These are phyloP conservation scores for Teleiodes luculella DNA, from an alignment of 2,888 invertebrate species.

Conservation along the genomic window DNA sequence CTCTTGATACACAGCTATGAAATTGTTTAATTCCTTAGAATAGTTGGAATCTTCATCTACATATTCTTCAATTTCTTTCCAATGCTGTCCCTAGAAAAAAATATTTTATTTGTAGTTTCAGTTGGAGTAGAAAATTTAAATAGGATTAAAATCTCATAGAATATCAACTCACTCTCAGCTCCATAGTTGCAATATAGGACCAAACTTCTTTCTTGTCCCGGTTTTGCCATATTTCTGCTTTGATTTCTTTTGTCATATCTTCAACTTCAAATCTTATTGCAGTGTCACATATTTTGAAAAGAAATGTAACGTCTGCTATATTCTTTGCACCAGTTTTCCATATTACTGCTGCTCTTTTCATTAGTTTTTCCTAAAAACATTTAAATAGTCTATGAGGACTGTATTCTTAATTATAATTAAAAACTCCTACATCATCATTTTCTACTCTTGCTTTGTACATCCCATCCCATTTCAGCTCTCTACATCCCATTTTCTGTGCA, in stretches of 20 bases:
- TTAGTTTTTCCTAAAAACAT: constrained; percentile 58
- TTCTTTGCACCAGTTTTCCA: constrained; percentile 80
- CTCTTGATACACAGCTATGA: constrained; percentile 60
- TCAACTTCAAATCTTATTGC: constrained; percentile 79
- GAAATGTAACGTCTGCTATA: constrained; percentile 74
- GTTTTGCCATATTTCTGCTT: constrained; percentile 59
- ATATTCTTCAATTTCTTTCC: constrained; percentile 60
- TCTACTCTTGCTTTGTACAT: too few species aligned
- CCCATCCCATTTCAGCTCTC: too few species aligned
- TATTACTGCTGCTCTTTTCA: constrained; percentile 79
- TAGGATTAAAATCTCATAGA: too few species aligned
- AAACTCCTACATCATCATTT: too few species aligned
- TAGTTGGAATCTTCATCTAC: constrained; percentile 42
- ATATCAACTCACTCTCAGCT: constrained; percentile 63
- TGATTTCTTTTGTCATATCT: constrained; percentile 65
- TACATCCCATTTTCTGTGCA: too few species aligned
- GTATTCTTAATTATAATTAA: too few species aligned
- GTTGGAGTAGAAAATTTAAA: too few species aligned
- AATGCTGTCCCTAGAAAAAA: constrained; percentile 55
- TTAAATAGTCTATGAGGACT: neutral
- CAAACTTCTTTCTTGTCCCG: constrained; percentile 55
- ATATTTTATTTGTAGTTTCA: neutral
- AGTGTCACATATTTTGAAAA: constrained; percentile 80
- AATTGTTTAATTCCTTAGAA: constrained; percentile 51
- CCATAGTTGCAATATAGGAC: constrained; percentile 62